A percentile compares a stretch with the other conserved stretches of the same genome.
Evolutionary conservation across 2,113 vertebrate species (phyloP).

Genomic region (Turnix velox): DNA sequence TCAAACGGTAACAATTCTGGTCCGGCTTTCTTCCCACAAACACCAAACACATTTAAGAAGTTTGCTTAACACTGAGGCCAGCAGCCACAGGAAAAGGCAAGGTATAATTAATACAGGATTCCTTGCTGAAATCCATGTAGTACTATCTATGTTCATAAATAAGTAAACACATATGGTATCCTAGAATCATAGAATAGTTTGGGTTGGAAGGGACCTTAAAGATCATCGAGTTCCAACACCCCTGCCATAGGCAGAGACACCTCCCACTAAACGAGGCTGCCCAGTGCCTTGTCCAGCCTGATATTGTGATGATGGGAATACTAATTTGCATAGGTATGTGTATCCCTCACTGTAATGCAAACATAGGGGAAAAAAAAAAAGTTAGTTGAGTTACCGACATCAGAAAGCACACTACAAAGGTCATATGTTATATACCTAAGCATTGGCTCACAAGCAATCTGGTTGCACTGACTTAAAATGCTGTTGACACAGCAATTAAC

Average conservation of each 20-base stretch:
- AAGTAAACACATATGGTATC: neutral
- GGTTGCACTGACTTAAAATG: neutral
- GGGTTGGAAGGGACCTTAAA: no score
- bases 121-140: neutral
- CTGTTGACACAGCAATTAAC: neutral
- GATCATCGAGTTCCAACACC: no score
- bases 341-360: neutral
- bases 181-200: no score
- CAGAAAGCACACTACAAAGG: neutral
- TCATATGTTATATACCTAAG: neutral
- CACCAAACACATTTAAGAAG: neutral
- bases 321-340: accelerated
- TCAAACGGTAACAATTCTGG: neutral
- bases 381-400: neutral
- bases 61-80: neutral
- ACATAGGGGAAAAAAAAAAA: neutral
- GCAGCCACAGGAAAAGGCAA: neutral
- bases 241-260: no score
- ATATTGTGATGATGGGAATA: neutral
- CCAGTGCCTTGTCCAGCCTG: no score
- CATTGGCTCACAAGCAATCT: neutral
- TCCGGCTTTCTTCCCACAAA: neutral
- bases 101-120: neutral
- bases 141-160: neutral
- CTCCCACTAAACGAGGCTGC: no score